Evolutionary conservation across 2,797 vertebrate genomes (phyloP), one percentile per base, ranked within the genome.

Genomic region (Hybognathus amarus): DNA sequence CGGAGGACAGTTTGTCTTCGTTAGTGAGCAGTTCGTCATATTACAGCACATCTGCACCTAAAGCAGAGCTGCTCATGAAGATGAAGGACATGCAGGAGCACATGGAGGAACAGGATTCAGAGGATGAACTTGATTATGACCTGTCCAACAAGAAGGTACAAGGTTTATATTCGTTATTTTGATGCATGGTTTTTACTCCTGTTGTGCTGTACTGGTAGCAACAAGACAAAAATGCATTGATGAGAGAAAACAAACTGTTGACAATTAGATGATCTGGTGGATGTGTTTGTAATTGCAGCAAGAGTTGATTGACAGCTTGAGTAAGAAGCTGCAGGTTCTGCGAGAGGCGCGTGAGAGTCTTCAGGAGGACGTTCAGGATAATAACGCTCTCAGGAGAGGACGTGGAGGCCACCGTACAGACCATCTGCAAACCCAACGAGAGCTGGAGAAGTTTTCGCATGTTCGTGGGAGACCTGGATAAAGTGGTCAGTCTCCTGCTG

Each of bases 401-500:
- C 84, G 97, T 99, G 85, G 97, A 99, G 91, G 93, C 93, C 85
- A 91, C 94, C 0, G 97, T 96, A 75, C 96, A 96, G 90, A 92
- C 93, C 0, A 94, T 96, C 87, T 99, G 97, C 91, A 96, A 93
- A 85, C 93, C 97, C 89, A 97, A 97, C 47, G 96, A 99, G 96
- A 99, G 90, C 96, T 97, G 0, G 97, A 98, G 91, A 97, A 97
- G 91, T 99, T 97, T n/a, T 91, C 93, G 96, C 50, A 98, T 98
- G 98, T 98, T 99, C 66, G 94, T 97, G 1, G 97, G 98, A 0
- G 98, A 99, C 91, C 93, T 98, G 91, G 97, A 99, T 93, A 99
- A 98, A 92, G 97, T 99, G 89, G 97, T 99, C 84, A 99, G 97
- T 87, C 96, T 99, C 30, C 93, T 99, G 85, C 92, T 99, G 89